Evolutionary conservation across 2,888 invertebrate species (phyloP).

Genomic region (Sipha maydis): DNA sequence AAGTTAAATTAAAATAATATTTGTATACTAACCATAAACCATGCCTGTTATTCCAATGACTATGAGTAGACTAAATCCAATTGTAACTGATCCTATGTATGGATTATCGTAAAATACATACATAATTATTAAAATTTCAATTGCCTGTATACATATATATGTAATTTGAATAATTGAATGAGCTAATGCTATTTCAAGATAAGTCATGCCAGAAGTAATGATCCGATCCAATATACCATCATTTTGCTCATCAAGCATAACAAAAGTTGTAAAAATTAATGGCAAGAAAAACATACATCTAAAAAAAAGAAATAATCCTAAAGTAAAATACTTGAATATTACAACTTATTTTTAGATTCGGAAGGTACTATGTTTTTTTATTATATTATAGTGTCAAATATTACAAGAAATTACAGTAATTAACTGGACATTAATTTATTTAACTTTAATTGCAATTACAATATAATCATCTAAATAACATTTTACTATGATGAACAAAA

Average conservation of each 20-base stretch:
- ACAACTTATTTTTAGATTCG: too few species aligned
- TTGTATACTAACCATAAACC: constrained; percentile 54
- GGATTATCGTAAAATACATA: constrained; percentile 65
- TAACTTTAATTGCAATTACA: too few species aligned
- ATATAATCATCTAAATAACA: too few species aligned
- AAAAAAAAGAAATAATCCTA: constrained; percentile 56
- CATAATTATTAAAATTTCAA: constrained; percentile 65
- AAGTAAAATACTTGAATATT: neutral
- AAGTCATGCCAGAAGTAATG: constrained; percentile 65
- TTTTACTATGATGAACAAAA: neutral
- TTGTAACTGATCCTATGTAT: constrained; percentile 64
- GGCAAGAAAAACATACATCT: constrained; percentile 66
- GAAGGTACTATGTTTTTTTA: too few species aligned
- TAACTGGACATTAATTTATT: too few species aligned
- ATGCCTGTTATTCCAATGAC: constrained; percentile 60
- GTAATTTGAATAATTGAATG: constrained; percentile 65
- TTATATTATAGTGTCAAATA: too few species aligned
- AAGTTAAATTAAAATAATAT: neutral
- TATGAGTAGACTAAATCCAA: constrained; percentile 57
- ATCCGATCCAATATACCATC: constrained; percentile 65
- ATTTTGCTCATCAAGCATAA: constrained; percentile 65
- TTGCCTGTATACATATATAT: constrained; percentile 65
- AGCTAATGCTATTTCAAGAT: constrained; percentile 65
- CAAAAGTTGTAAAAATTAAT: constrained; percentile 65
- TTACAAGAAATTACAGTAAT: too few species aligned